Evolutionary conservation across 2,113 vertebrate species (phyloP).

Genomic region (Sinocyclocheilus rhinocerous): DNA sequence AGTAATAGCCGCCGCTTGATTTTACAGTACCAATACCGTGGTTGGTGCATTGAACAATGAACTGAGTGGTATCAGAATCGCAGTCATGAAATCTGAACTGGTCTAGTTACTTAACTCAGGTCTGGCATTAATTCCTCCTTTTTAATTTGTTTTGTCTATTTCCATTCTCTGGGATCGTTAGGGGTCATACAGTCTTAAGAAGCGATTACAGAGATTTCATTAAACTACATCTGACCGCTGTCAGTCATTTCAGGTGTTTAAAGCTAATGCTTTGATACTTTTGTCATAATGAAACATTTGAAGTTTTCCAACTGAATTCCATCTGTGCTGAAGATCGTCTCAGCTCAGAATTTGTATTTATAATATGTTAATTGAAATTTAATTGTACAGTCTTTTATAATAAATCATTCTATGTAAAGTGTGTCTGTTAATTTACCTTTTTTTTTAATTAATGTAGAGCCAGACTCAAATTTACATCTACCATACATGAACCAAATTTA

Average conservation of each 20-base stretch:
- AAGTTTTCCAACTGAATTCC: conserved; percentile 62
- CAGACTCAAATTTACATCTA: neutral
- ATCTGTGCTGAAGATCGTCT: conserved; percentile 53
- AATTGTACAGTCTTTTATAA: conserved; percentile 86
- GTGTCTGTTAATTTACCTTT: conserved; percentile 10
- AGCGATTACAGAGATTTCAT: neutral
- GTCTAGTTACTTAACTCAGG: neutral
- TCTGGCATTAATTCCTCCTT: neutral
- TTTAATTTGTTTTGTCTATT: neutral
- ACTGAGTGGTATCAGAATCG: neutral
- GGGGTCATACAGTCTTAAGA: neutral
- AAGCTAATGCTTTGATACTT: conserved; percentile 59
- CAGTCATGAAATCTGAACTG: conserved; percentile 4
- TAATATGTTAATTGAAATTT: conserved; percentile 79
- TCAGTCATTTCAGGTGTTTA: conserved; percentile 54
- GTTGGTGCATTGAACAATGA: neutral
- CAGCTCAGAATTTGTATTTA: conserved; percentile 77
- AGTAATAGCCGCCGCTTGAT: neutral
- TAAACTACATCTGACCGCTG: conserved; percentile 24
- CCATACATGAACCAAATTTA: neutral
- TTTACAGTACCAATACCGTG: neutral
- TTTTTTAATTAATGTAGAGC: neutral
- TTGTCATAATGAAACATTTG: conserved; percentile 53
- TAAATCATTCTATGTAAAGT: conserved; percentile 79
- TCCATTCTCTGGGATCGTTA: neutral